Evolutionary conservation across 2,113 vertebrate species (phyloP).

Genomic region (Dinomys branickii): DNA sequence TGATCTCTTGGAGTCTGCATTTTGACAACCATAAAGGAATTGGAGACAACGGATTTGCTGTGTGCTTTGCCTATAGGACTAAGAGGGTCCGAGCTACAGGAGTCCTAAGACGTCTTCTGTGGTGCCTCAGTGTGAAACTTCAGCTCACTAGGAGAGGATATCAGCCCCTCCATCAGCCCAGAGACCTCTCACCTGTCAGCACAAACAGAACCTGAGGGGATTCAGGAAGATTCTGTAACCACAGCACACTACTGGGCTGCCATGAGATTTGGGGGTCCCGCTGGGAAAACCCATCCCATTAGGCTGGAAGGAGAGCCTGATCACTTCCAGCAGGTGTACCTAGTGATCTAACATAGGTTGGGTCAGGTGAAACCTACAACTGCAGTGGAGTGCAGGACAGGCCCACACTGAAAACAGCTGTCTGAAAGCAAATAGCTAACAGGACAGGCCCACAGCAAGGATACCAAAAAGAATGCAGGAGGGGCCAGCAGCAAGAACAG

Average conservation of each 20-base stretch:
- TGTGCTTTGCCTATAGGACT: not conserved
- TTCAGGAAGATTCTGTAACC: not conserved
- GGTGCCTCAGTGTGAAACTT: not conserved
- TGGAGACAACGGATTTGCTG: not conserved
- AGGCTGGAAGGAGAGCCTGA: not conserved
- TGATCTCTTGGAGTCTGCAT: not conserved
- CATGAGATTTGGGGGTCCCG: not conserved
- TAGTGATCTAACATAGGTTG: not conserved
- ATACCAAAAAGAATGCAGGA: not conserved
- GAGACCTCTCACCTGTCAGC: not conserved
- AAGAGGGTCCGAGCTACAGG: not conserved
- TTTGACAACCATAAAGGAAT: not conserved
- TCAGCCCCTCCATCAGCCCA: not conserved
- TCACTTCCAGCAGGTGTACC: not conserved
- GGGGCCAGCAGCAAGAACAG: not conserved
- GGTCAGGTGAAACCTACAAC: not conserved
- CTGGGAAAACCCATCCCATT: not conserved
- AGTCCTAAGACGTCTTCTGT: not conserved
- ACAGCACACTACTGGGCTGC: not conserved
- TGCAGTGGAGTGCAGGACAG: not conserved
- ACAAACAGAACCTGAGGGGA: not conserved
- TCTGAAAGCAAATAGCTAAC: not conserved
- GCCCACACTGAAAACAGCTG: not conserved
- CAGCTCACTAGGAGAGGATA: not conserved
- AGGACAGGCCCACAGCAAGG: not conserved